Evolutionary conservation across 2,888 invertebrate species (phyloP).

Genomic region (Subacronicta megacephala): DNA sequence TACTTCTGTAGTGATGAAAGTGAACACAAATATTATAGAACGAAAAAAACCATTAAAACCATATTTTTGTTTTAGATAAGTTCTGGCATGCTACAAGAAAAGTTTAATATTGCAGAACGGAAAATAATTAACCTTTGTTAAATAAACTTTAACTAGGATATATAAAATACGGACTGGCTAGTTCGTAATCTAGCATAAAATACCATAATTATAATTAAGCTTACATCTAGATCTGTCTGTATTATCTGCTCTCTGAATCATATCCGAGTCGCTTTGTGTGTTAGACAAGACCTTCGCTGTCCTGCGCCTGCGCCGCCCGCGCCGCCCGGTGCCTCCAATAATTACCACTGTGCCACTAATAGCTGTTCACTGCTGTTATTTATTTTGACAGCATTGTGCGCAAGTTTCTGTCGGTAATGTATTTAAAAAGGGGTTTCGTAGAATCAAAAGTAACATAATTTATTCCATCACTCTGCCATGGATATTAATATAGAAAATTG

Average conservation of each 20-base stretch:
- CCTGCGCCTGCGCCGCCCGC: slow-evolving; percentile 3
- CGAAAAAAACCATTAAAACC: too few species aligned
- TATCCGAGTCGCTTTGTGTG: slow-evolving; percentile 10
- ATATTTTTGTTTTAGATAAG: too few species aligned
- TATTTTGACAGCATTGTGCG: slow-evolving; percentile 4
- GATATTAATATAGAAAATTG: too few species aligned
- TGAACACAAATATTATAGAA: too few species aligned
- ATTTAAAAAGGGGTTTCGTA: not conserved
- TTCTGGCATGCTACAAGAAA: too few species aligned
- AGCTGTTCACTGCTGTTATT: slow-evolving; percentile 7
- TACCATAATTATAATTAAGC: not conserved
- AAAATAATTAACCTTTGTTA: too few species aligned
- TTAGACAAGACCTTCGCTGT: slow-evolving; percentile 16
- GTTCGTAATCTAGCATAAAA: not conserved
- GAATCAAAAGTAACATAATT: too few species aligned
- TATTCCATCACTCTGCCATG: too few species aligned
- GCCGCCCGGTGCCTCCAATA: slow-evolving; percentile 7
- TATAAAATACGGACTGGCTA: too few species aligned
- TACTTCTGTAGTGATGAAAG: not conserved
- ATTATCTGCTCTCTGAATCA: slow-evolving; percentile 10
- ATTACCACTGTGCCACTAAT: slow-evolving; percentile 8
- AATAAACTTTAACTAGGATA: too few species aligned
- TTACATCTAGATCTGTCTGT: slow-evolving; percentile 5
- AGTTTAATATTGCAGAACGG: too few species aligned
- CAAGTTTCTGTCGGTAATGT: slow-evolving; percentile 6